Conservation (phyloP, 2,888 invertebrate species). For the Hoplodrina blanda region DNA sequence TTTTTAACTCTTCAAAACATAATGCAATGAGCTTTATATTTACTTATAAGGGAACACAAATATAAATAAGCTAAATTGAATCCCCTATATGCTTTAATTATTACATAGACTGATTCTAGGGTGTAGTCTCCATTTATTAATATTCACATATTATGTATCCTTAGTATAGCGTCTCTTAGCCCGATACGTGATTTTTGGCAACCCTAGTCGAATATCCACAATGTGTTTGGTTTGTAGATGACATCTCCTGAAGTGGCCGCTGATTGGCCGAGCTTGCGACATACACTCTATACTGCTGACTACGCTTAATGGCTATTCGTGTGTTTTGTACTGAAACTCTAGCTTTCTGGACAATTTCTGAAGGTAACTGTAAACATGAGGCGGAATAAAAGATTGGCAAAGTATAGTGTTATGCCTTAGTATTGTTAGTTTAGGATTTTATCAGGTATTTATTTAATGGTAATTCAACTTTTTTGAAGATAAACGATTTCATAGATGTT, state of each 20-base stretch:
- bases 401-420: background rate
- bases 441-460: background rate
- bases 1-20: background rate
- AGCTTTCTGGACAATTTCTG: background rate
- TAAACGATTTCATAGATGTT: background rate
- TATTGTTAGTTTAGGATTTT: background rate
- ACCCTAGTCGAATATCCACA: constrained; percentile 9
- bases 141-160: background rate
- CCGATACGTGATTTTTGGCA: background rate
- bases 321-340: constrained; percentile 29
- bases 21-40: background rate
- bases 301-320: constrained; percentile 32
- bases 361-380: constrained; percentile 5
- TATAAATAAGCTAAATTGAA: background rate
- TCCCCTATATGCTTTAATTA: background rate
- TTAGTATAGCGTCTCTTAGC: background rate
- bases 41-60: background rate
- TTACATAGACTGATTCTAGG: background rate
- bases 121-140: background rate
- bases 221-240: constrained; percentile 49
- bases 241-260: constrained; percentile 51
- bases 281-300: constrained; percentile 19
- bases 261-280: constrained; percentile 48
- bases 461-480: background rate
- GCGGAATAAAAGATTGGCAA: constrained; percentile 11